A percentile compares a stretch with the other conserved stretches of the same genome.
These are phyloP conservation scores for Drosophila takahashii DNA, from an alignment of 1,140 invertebrate species.

Conservation along the genomic window DNA sequence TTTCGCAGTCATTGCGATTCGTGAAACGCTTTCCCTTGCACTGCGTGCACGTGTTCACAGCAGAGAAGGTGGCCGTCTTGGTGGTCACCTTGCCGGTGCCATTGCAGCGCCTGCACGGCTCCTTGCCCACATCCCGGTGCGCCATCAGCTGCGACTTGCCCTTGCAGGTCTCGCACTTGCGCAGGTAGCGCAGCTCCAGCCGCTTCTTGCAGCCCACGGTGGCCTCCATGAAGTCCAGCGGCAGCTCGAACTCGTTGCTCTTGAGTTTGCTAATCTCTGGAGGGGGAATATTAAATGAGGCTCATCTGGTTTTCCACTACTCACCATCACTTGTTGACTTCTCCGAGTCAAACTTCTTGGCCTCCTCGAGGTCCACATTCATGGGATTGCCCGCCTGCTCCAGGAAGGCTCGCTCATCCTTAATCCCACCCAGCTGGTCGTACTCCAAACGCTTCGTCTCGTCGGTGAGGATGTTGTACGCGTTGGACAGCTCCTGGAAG, in stretches of 20 bases:
- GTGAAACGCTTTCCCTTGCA: slow-evolving; percentile 74
- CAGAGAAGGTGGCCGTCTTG: slow-evolving; percentile 61
- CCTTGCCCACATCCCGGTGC: slow-evolving; percentile 59
- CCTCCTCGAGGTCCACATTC: slow-evolving; percentile 14
- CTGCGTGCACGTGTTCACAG: slow-evolving; percentile 48
- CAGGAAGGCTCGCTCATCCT: slow-evolving; percentile 67
- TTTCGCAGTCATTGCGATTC: slow-evolving; percentile 74
- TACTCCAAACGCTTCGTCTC: slow-evolving; percentile 91
- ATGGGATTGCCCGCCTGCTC: slow-evolving; percentile 68
- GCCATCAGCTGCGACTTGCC: slow-evolving; percentile 71
- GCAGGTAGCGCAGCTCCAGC: slow-evolving; percentile 58
- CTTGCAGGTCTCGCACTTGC: slow-evolving; percentile 72
- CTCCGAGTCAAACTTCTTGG: slow-evolving; percentile 3
- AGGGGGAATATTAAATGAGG: background rate
- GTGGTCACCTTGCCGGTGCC: slow-evolving; percentile 62
- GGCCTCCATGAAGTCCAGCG: slow-evolving; percentile 65
- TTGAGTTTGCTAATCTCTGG: slow-evolving; percentile 60
- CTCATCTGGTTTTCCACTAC: background rate
- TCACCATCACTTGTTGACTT: slow-evolving; percentile 40
- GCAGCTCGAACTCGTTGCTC: slow-evolving; percentile 46
- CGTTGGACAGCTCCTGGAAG: slow-evolving; percentile 95
- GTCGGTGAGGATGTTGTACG: slow-evolving; percentile 93
- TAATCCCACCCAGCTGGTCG: slow-evolving; percentile 85
- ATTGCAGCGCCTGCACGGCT: slow-evolving; percentile 76
- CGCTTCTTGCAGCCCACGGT: slow-evolving; percentile 74